Conservation (phyloP, 2,797 vertebrate genomes). For the Bryconaethiops microstoma region DNA sequence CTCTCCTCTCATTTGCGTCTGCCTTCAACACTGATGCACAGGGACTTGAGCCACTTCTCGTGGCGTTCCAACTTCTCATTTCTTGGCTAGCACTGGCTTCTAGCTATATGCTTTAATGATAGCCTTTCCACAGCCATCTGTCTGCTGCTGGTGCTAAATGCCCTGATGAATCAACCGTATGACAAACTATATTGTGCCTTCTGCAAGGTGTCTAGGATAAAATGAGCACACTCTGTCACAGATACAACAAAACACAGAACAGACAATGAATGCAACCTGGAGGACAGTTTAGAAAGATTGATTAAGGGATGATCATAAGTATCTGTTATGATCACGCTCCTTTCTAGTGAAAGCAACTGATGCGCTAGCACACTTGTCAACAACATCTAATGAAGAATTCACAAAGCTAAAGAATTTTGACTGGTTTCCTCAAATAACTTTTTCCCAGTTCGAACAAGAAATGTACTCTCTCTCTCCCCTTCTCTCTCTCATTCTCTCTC, state of each 20-base stretch:
- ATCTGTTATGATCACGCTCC: background rate
- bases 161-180: conserved; percentile 28
- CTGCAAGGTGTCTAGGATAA: conserved; percentile 8
- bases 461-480: conserved; percentile 71
- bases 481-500: conserved; percentile 45
- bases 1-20: background rate
- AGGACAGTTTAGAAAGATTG: background rate
- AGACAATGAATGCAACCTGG: background rate
- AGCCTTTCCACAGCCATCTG: conserved; percentile 35
- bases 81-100: background rate
- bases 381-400: background rate
- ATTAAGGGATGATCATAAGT: background rate
- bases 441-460: conserved; percentile 6
- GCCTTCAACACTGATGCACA: background rate
- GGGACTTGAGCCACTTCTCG: background rate
- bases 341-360: background rate
- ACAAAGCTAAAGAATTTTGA: background rate
- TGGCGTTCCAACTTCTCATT: conserved; percentile 4
- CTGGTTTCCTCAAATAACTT: conserved; percentile 22
- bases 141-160: conserved; percentile 27
- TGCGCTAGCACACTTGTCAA: background rate
- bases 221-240: conserved; percentile 1
- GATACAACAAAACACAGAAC: background rate
- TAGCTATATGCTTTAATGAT: conserved; percentile 21
- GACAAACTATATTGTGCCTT: conserved; percentile 19